Percentiles rank a stretch among this genome's conserved stretches.
Conservation (phyloP, 1,140 invertebrate species). For the Eumeta japonica region DNA sequence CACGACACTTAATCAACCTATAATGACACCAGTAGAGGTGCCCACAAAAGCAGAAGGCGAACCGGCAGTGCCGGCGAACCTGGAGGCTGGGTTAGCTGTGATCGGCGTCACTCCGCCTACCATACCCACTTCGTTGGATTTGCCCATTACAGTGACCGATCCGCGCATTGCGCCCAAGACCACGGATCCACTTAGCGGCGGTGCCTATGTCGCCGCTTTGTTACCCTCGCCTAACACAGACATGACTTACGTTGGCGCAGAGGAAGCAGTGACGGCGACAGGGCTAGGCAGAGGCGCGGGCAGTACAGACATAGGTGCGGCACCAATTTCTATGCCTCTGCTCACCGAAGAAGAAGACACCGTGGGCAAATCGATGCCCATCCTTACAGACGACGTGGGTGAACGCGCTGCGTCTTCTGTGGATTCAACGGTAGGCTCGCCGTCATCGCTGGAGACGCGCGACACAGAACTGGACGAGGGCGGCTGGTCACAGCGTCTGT, state of each 20-base stretch:
- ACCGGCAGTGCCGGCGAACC: conserved; percentile 43
- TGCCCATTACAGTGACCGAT: conserved; percentile 70
- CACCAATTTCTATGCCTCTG: conserved; percentile 41
- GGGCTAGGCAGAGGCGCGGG: no score
- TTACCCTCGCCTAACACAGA: conserved; percentile 34
- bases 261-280: conserved; percentile 19
- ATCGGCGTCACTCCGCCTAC: conserved; percentile 58
- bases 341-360: conserved; percentile 34
- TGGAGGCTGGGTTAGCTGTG: conserved; percentile 58
- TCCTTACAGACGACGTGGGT: conserved; percentile 36
- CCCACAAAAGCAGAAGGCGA: conserved; percentile 60
- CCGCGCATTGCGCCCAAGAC: conserved; percentile 61
- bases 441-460: conserved; percentile 29
- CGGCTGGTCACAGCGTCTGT: conserved; percentile 30
- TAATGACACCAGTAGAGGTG: conserved; percentile 76
- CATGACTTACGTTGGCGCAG: conserved; percentile 24
- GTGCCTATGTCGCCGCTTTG: conserved; percentile 26
- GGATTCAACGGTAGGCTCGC: conserved; percentile 30
- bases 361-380: conserved; percentile 45
- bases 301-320: no score
- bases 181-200: conserved; percentile 29
- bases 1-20: conserved; percentile 71
- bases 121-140: conserved; percentile 63
- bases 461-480: conserved; percentile 37
- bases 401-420: conserved; percentile 28